Evolutionary conservation across 2,797 vertebrate genomes (phyloP).

Genomic region (Lithobates pipiens): DNA sequence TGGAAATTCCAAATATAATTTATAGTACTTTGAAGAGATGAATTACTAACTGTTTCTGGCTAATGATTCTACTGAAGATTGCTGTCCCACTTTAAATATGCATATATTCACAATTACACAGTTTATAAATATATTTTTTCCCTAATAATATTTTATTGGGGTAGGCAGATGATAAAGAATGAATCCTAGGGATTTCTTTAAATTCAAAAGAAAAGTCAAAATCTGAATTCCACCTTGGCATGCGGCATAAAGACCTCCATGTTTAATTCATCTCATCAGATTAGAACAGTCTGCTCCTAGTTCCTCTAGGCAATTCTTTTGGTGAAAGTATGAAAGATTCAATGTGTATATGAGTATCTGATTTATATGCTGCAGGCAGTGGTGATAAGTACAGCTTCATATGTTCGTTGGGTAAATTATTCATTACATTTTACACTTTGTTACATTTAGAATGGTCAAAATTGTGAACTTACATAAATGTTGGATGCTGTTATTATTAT

Average conservation of each 20-base stretch:
- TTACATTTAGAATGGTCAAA: constrained; percentile 19
- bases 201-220: constrained; percentile 57
- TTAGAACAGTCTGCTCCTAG: constrained; percentile 69
- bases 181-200: not conserved
- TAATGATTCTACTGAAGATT: too few relatives aligned
- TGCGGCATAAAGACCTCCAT: constrained; percentile 67
- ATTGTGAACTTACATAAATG: not conserved
- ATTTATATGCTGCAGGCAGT: constrained; percentile 73
- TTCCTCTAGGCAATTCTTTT: constrained; percentile 73
- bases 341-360: constrained; percentile 61
- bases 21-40: too few relatives aligned
- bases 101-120: too few relatives aligned
- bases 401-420: constrained; percentile 67
- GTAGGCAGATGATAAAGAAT: not conserved
- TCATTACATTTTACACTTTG: constrained; percentile 57
- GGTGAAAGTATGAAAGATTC: constrained; percentile 77
- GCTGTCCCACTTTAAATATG: too few relatives aligned
- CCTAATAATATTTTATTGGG: not conserved
- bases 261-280: constrained; percentile 77
- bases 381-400: constrained; percentile 63
- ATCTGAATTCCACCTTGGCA: constrained; percentile 68
- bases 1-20: too few relatives aligned
- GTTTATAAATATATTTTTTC: not conserved
- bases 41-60: too few relatives aligned
- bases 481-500: not conserved